phyloP scores from a whole-genome alignment of 1,140 invertebrate species.

The Brachionus asplanchnoidis region DNA sequence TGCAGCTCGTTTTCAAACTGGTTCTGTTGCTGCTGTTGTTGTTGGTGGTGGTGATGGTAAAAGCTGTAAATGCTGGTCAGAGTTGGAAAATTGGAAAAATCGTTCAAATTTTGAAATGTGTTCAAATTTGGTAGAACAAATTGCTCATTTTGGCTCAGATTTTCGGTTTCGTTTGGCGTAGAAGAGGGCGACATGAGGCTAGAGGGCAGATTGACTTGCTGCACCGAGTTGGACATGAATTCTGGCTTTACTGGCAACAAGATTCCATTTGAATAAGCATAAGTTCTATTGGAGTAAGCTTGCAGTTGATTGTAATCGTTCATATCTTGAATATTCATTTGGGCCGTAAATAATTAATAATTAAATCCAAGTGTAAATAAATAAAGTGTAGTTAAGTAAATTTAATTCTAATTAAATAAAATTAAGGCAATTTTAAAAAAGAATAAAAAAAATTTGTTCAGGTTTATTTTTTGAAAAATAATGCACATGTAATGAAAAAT shows the following conservation, averaged over 20 bases:
- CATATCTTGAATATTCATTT: neutral
- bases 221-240: neutral
- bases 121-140: conserved; percentile 4
- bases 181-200: neutral
- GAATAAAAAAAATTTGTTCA: neutral
- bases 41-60: neutral
- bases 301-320: neutral
- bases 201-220: neutral
- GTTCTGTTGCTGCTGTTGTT: conserved; percentile 10
- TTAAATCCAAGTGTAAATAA: neutral
- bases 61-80: conserved; percentile 35
- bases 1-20: neutral
- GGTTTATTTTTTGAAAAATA: neutral
- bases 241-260: conserved; percentile 14
- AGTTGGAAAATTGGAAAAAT: conserved; percentile 21
- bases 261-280: conserved; percentile 1
- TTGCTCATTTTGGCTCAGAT: neutral
- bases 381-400: neutral
- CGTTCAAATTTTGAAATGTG: neutral
- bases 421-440: conserved; percentile 3
- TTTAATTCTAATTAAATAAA: neutral
- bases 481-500: conserved; percentile 14
- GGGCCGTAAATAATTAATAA: neutral
- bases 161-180: neutral
- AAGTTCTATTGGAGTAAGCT: neutral